Base-by-base conservation (phyloP, 2,888 invertebrate genomes). In the Conistra vaccinii region DNA sequence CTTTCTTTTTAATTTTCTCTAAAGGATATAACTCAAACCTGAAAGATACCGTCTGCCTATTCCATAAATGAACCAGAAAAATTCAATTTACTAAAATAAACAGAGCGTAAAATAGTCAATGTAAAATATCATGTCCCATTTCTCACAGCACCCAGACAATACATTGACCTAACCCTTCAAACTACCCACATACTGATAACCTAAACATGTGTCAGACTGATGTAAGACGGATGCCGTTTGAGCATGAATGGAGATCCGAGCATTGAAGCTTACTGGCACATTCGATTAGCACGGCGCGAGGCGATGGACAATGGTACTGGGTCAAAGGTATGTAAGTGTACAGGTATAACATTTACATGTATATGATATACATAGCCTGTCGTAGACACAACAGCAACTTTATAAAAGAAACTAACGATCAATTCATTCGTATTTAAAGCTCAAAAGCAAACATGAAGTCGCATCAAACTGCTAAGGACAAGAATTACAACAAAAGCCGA, bases 191-290 rank as follows among this genome's bases (percentile, higher is more conserved):
- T 14, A 57, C 35, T 78, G 78, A 78, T 35, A 9, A 42, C 23
- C 71, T 42, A n/a, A 51, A 63, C 32, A 6, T n/a, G 20, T 63
- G 62, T 76, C 48, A 51, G 26, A 17, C 9, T 48, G 48, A 35
- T 45, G 20, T 61, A n/a, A 60, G 66, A 63, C 32, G 57, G 70
- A 48, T 12, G 48, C 57, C 45, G 62, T 53, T 29, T 26, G 26
- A 26, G 39, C 70, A 32, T 80, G 57, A 81, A 81, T 78, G 55
- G 45, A 45, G 39, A 45, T 17, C 17, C 3, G 32, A n/a, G 26
- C 66, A 32, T 57, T 69, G n/a, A 17, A 61, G 20, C 26, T 78
- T 69, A 73, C 42, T 81, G 81, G 69, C 78, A 78, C 78, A 78
- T 73, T 81, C 82, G 48, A 81, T 78, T 81, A 80, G 53, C 20